These are phyloP conservation scores for Egretta garzetta DNA, from an alignment of 2,113 vertebrate species.

Conservation along the genomic window DNA sequence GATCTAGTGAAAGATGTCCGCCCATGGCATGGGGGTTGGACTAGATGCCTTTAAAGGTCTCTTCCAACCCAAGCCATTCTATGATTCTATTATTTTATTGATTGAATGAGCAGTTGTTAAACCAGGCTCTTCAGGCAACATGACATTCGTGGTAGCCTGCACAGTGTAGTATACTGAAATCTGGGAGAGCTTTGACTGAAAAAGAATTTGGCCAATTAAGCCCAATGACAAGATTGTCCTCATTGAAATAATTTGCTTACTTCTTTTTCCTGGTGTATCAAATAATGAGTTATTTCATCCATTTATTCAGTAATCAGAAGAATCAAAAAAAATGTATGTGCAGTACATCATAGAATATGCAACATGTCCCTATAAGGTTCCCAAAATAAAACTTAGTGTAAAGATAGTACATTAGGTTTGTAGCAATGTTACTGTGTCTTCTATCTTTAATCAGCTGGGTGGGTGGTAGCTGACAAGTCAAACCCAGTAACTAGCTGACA, in stretches of 20 bases:
- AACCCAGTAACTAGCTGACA: conserved; percentile 30
- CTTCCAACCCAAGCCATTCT: not conserved
- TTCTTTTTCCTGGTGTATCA: not conserved
- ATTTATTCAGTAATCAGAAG: not conserved
- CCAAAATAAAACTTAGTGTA: not conserved
- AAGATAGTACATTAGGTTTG: conserved; percentile 1
- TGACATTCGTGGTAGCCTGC: not conserved
- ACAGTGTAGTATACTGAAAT: not conserved
- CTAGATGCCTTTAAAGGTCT: not conserved
- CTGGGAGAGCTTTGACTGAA: not conserved
- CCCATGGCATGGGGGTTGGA: not conserved
- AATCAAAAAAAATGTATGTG: not conserved
- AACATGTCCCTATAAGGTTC: not conserved
- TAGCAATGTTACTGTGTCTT: conserved; percentile 5
- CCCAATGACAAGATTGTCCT: not conserved
- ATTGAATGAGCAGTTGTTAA: not conserved
- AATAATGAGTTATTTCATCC: not conserved
- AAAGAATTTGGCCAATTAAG: not conserved
- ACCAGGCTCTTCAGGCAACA: not conserved
- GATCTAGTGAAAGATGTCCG: not conserved
- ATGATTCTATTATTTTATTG: not conserved
- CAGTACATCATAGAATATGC: not conserved
- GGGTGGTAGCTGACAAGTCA: conserved; percentile 58
- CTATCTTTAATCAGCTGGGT: conserved; percentile 37
- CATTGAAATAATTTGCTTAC: not conserved